These are phyloP conservation scores for roundworm (Caenorhabditis elegans) DNA, from an alignment of 1,140 invertebrate genomes.

Conservation along the genomic window DNA sequence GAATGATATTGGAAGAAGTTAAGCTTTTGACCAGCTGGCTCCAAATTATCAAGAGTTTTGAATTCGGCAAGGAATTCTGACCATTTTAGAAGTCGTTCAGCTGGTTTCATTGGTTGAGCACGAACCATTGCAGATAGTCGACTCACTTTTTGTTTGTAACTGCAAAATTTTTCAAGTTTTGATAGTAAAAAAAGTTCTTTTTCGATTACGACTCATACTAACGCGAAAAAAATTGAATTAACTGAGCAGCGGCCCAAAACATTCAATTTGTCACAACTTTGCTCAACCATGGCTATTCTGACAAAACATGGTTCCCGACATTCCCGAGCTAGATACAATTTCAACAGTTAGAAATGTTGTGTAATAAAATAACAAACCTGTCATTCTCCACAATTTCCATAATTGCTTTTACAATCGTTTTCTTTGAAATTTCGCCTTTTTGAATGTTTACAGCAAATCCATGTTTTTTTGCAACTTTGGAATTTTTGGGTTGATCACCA, in stretches of 20 bases:
- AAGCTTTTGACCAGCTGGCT: slow-evolving; percentile 40
- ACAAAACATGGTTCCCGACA: too few species aligned
- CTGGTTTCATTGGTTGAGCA: slow-evolving; percentile 43
- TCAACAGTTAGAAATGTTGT: too few species aligned
- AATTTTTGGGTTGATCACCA: slow-evolving; percentile 54
- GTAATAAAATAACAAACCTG: neutral
- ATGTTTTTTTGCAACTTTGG: slow-evolving; percentile 44
- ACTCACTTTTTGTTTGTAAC: slow-evolving; percentile 32
- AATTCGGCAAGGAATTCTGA: slow-evolving; percentile 51
- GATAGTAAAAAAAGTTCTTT: neutral
- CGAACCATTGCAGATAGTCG: slow-evolving; percentile 40
- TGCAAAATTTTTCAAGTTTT: neutral
- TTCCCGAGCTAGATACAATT: too few species aligned
- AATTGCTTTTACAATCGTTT: neutral
- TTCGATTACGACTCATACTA: neutral
- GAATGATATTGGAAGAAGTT: slow-evolving; percentile 48
- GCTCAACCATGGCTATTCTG: too few species aligned
- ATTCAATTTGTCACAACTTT: too few species aligned
- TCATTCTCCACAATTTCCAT: slow-evolving; percentile 31
- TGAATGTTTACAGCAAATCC: slow-evolving; percentile 31
- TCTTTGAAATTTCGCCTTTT: slow-evolving; percentile 36
- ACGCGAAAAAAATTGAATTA: neutral
- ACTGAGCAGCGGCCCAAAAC: neutral
- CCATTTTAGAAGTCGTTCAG: slow-evolving; percentile 45
- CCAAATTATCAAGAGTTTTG: slow-evolving; percentile 46